Percentiles rank a stretch among this genome's conserved stretches.
These are phyloP conservation scores for Hypomesus transpacificus DNA, from an alignment of 2,113 vertebrate species.

Conservation along the genomic window DNA sequence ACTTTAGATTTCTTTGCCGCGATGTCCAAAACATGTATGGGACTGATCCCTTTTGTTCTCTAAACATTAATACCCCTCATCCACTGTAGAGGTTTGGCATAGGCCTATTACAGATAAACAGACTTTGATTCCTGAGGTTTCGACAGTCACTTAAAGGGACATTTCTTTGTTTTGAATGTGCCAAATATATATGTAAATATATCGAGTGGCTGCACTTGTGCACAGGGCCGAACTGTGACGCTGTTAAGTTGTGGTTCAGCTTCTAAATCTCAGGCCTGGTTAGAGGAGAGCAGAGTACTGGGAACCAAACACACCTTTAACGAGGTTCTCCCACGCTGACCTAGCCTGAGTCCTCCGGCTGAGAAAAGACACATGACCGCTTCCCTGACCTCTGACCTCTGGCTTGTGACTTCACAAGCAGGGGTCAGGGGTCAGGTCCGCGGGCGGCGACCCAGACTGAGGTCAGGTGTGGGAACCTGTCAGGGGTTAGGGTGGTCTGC, in stretches of 20 bases:
- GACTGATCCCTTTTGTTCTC: slow-evolving; percentile 57
- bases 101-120: slow-evolving; percentile 36
- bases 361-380: slow-evolving; percentile 60
- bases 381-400: slow-evolving; percentile 38
- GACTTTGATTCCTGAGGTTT: slow-evolving; percentile 44
- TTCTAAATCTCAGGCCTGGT: slow-evolving; percentile 27
- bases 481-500: slow-evolving; percentile 59
- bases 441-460: slow-evolving; percentile 47
- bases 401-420: slow-evolving; percentile 45
- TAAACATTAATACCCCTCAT: slow-evolving; percentile 60
- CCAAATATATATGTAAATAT: slow-evolving; percentile 67
- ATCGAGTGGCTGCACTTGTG: slow-evolving; percentile 53
- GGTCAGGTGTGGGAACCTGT: slow-evolving; percentile 52
- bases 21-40: slow-evolving; percentile 46
- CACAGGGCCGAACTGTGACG: slow-evolving; percentile 41
- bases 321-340: background rate
- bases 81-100: slow-evolving; percentile 29
- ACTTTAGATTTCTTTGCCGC: slow-evolving; percentile 29
- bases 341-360: slow-evolving; percentile 20
- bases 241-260: slow-evolving; percentile 40
- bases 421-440: slow-evolving; percentile 34
- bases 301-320: no score
- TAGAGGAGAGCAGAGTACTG: slow-evolving; percentile 16
- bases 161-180: slow-evolving; percentile 61
- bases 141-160: slow-evolving; percentile 18